Base-by-base conservation (phyloP, 2,888 invertebrate species). In the Caenorhabditis sp. region DNA sequence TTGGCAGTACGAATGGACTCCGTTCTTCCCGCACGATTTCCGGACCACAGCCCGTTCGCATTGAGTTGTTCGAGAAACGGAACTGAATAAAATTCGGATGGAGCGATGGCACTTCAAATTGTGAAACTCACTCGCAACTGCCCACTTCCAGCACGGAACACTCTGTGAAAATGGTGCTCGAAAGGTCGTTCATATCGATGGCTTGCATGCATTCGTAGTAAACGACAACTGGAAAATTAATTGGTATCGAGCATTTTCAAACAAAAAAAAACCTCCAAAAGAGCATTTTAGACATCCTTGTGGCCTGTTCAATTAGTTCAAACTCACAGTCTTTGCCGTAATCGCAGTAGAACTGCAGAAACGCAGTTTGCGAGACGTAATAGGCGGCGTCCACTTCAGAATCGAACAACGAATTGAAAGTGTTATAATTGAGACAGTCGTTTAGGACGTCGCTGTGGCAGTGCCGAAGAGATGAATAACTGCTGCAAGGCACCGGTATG, bases 381-480 rank as follows among this genome's bases (percentile, higher is more conserved):
- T 75, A 75, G 2, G 37, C 58, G 1, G 75, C 62, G 52, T 66
- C 70, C 3, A 35, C n/a, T 37, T 70, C 75, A 17, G 63, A 58
- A 17, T 30, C n/a, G 13, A 75, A 55, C 3, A 75, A 27, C 13
- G 45, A n/a, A 15, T 62, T 39, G 50, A 75, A 75, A 1, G 75
- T 75, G 45, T 75, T 75, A n/a, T 52, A 75, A 41, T 75, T 75
- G 41, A 75, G 52, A 24, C 75, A 75, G 20, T 63, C 50, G 15
- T 48, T 27, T 43, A 68, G 58, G 39, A 68, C 56, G 20, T 62
- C 68, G 48, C 46, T 41, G 26, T 73, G 73, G 46, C 75, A 75
- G n/a, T 63, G 55, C 15, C 50, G 45, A 6, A 70, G 45, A 5
- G 43, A 27, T 2, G 50, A 13, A 32, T 62, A 75, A 20, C 45